These are phyloP conservation scores for Drosophila athabasca DNA, from an alignment of 1,140 invertebrate genomes.

Conservation along the genomic window DNA sequence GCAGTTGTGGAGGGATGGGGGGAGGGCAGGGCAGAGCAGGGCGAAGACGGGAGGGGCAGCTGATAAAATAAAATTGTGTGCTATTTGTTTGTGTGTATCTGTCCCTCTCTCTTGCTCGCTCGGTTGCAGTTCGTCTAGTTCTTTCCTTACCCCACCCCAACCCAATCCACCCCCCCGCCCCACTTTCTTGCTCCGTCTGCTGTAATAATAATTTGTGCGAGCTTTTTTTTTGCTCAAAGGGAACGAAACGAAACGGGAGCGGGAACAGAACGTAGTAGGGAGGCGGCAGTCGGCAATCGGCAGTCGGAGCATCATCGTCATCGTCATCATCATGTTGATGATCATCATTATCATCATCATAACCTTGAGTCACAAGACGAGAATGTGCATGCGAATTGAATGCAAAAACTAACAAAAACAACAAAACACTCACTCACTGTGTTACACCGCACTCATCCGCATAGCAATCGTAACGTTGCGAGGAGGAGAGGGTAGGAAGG, in stretches of 20 bases:
- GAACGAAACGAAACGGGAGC: constrained; percentile 17
- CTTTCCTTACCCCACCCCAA: background rate
- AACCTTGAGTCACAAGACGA: constrained; percentile 79
- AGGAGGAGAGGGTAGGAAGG: background rate
- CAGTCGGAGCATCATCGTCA: constrained; percentile 46
- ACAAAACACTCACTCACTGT: background rate
- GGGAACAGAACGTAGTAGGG: constrained; percentile 6
- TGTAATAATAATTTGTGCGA: constrained; percentile 74
- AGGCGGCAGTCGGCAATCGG: background rate
- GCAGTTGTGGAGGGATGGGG: too few relatives aligned
- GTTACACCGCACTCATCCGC: constrained; percentile 34
- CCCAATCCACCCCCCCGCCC: background rate
- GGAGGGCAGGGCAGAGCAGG: background rate
- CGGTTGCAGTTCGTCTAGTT: background rate
- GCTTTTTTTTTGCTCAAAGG: constrained; percentile 40
- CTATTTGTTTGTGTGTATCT: constrained; percentile 11
- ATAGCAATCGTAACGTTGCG: constrained; percentile 13
- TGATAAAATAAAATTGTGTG: constrained; percentile 78
- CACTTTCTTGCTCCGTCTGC: constrained; percentile 18
- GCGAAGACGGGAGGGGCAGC: constrained; percentile 50
- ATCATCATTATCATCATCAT: constrained; percentile 57
- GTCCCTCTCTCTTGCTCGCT: background rate
- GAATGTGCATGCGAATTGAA: constrained; percentile 78
- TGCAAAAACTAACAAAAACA: constrained; percentile 52
- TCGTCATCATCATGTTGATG: constrained; percentile 53